Evolutionary conservation across 2,888 invertebrate species (phyloP), one percentile per base, ranked within the genome.

Genomic region (Macrosoma leucophasiata): DNA sequence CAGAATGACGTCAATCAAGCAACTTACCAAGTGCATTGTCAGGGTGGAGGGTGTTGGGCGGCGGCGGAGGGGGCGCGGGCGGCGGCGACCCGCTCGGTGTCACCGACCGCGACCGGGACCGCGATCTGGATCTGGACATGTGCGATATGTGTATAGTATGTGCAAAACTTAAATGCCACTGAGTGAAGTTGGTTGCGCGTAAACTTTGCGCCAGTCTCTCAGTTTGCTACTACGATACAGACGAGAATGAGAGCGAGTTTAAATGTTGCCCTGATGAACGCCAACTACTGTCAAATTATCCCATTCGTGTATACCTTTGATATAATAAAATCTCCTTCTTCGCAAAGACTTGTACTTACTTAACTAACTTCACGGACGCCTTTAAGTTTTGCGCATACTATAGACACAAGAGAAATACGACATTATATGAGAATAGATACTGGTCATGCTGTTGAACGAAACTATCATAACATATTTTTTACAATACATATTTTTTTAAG

Each of bases 11-110:
- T n/a, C n/a, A n/a, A 17, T 17, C 17, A 5, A 7, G 22, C 23
- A 13, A n/a, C 23, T 58, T 66, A 81, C 82, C 81, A 64, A 84
- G 65, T 50, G 84, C 84, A 55, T 81, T 84, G 64, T 84, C 82
- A 40, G 84, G 82, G 52, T 81, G 81, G 4, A 76, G 76, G 26
- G 76, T 78, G 10, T 77, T 77, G 1, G 58, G 55, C 1, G 64
- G 67, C 15, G 69, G 69, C 10, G 71, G 71, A 33, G 65, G 57
- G 24, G 66, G 66, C 10, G 66, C 59, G 33, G 66, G 67, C 20
- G 76, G 70, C 15, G 79, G 74, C 22, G 78, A 64, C 6, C 53
- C 56, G 43, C 72, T 78, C 39, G 81, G 81, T 43, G 79, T 78
- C 64, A 81, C 76, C 31, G 84, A 82, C 57, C 81, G 71, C 52